Base-by-base conservation (phyloP, 2,888 invertebrate species). In the Cloeon dipterum region DNA sequence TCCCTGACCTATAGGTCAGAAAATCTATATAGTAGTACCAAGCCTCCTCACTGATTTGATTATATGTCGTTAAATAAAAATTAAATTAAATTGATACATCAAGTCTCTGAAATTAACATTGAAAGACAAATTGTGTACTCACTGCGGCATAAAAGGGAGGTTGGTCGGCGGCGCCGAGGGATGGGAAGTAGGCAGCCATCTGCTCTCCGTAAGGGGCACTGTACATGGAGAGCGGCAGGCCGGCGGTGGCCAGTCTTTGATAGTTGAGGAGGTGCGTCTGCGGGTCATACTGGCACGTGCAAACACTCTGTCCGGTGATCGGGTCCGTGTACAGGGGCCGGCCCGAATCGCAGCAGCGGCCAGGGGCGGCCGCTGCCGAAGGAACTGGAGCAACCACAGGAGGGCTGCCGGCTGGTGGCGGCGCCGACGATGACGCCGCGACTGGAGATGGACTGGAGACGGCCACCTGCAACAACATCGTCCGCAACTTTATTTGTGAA, bases 311-410 rank as follows among this genome's bases (percentile, higher is more conserved):
- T 38, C 85, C 83, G 46, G 82, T 81, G 47, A 83, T 67, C 32
- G 85, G 85, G 59, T 85, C 85, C 53, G 82, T 82, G 63, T 82
- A 83, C 55, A 88, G 72, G 44, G 86, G 77, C 50, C 88, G 70
- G 46, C 88, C 88, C 45, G 86, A 83, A 64, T 89, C 86, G 63
- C 89, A 86, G 64, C 89, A 86, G 49, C 83, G 50, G 14, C 46
- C 42, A 8, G 45, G 42, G 8, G 46, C 44, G 3, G 45, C 40
- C 8, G 45, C 45, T 14, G 46, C 42, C 29, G 41, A 40, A 8
- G 36, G 29, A 50, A 49, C 61, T 42, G 66, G 61, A 45, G 54
- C 47, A 42, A 49, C 46, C 39, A 60, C 49, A 41, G 68, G 62
- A 39, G 68, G 55, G 41, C 66, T 59, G 38, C 62, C 56, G 33